Base-by-base conservation (phyloP, 2,888 invertebrate genomes). In the Galerucella calmariensis region DNA sequence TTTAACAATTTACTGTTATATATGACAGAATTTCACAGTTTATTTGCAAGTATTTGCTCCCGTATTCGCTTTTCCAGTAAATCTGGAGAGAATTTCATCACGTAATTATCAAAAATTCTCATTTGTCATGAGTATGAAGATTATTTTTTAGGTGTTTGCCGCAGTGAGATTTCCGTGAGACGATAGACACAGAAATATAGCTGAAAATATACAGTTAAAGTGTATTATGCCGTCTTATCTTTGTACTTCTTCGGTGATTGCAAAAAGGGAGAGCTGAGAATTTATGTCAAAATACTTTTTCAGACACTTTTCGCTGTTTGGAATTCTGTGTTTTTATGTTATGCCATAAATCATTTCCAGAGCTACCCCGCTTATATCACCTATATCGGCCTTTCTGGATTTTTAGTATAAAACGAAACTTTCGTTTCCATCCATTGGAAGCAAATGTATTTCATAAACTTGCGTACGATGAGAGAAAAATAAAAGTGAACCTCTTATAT, bases 201-300 rank as follows among this genome's bases (percentile, higher is more conserved):
- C 73, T 69, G 67, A 67, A 70, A 59, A 73, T 69, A 67, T 65
- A 35, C 61, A 66, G 72, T 70, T 69, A 48, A 73, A 62, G 73
- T 67, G 68, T 59, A 72, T 70, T 69, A 75, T 63, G 20, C 20
- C 44, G 35, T 65, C 72, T 73, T 75, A 75, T 75, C 75, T 73
- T 20, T 67, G 67, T 67, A 72, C 75, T 75, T 75, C 70, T 66
- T 53, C 66, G 41, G 70, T 56, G 72, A 75, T 75, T 75, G 69
- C 61, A 67, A 58, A 75, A 75, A 73, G 72, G 72, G 67, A 69
- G 72, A 73, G 73, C 67, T 14, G 66, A 62, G 69, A 69, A 75
- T 72, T 75, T 70, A 67, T 66, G 73, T 67, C 62, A 53, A 69
- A 73, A 68, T 72, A 70, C 73, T 69, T 75, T 73, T 69, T 66